Evolutionary conservation across 23 tunicate genomes (phyloP).

Genomic region (Ascidia mentula): DNA sequence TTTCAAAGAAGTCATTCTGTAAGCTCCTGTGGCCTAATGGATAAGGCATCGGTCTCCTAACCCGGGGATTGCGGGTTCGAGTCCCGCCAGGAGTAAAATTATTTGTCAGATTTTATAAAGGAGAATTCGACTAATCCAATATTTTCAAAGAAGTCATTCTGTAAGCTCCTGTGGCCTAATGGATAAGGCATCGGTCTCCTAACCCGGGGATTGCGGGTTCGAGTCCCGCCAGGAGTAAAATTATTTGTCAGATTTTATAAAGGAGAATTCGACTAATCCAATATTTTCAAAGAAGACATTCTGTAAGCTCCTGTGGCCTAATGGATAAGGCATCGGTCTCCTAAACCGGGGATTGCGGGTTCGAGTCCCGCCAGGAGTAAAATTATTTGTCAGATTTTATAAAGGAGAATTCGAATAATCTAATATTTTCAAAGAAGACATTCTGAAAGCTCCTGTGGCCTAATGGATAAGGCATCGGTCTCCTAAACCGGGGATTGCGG

Average conservation of each 20-base stretch:
- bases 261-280: neutral
- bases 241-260: too few species aligned
- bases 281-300: neutral
- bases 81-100: slow-evolving; percentile 4
- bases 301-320: neutral
- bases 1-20: neutral
- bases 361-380: slow-evolving; percentile 3
- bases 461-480: slow-evolving; percentile 1
- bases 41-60: slow-evolving; percentile 1
- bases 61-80: slow-evolving; percentile 1
- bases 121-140: neutral
- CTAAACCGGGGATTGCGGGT: slow-evolving; percentile 1
- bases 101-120: neutral
- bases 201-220: slow-evolving; percentile 1
- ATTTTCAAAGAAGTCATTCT: neutral
- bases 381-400: neutral
- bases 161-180: neutral
- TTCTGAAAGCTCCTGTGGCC: neutral
- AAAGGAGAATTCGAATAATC: neutral
- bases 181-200: slow-evolving; percentile 3
- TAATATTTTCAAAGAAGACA: too few species aligned
- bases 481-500: slow-evolving; percentile 3
- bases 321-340: slow-evolving; percentile 2
- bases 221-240: neutral
- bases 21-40: neutral